phyloP scores from a whole-genome alignment of 2,888 invertebrate species.

The Macaria liturata region DNA sequence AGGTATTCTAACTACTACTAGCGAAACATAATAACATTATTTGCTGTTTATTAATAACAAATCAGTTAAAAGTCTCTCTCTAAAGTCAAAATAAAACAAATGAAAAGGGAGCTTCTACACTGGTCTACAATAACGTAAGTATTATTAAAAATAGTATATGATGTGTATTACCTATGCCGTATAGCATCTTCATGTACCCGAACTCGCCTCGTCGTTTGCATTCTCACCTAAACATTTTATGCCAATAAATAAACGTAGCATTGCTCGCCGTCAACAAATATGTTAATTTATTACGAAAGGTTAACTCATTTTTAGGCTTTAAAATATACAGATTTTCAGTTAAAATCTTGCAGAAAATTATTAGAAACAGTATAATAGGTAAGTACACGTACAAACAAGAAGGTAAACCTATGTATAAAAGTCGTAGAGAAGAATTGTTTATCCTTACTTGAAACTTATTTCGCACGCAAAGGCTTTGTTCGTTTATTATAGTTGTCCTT shows the following conservation, averaged over 20 bases:
- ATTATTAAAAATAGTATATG: constrained; percentile 54
- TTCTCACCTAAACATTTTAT: constrained; percentile 82
- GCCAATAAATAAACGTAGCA: constrained; percentile 63
- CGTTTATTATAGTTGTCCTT: too few relatives aligned
- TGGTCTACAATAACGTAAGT: constrained; percentile 32
- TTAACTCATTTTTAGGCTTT: not conserved
- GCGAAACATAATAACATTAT: constrained; percentile 17
- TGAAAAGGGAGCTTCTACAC: constrained; percentile 33
- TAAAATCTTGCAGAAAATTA: too few relatives aligned
- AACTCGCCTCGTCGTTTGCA: constrained; percentile 81
- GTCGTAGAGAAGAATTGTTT: too few relatives aligned
- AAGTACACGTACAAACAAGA: too few relatives aligned
- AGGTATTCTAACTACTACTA: constrained; percentile 24
- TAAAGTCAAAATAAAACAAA: constrained; percentile 31
- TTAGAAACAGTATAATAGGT: too few relatives aligned
- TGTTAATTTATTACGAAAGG: constrained; percentile 19
- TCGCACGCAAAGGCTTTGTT: too few relatives aligned
- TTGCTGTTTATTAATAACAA: constrained; percentile 18
- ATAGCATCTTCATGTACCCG: constrained; percentile 82
- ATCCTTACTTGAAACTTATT: too few relatives aligned
- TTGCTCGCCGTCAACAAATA: constrained; percentile 18
- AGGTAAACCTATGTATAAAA: too few relatives aligned
- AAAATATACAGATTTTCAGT: too few relatives aligned
- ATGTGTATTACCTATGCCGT: constrained; percentile 76
- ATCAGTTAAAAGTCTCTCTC: constrained; percentile 20